Conservation (phyloP, 2,888 invertebrate genomes). For the Hypolimnas misippus region DNA sequence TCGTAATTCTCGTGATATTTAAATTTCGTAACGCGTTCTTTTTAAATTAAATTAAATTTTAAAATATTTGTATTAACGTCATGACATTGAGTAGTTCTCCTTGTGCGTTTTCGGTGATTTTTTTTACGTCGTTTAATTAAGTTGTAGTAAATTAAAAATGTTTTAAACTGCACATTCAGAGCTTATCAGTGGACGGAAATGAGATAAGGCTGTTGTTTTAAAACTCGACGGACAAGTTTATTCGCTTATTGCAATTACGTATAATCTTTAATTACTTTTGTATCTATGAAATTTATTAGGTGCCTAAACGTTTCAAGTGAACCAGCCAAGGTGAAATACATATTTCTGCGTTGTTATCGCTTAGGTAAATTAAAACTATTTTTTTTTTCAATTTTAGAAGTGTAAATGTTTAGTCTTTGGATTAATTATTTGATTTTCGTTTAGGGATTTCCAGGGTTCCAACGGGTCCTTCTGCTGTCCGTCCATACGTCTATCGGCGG, state of each 20-base stretch:
- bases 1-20: no score
- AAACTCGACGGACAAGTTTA: constrained; percentile 25
- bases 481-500: no score
- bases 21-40: no score
- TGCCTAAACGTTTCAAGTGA: constrained; percentile 6
- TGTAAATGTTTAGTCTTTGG: no score
- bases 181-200: constrained; percentile 13
- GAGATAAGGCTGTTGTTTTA: constrained; percentile 24
- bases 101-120: constrained; percentile 4
- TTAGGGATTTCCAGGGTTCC: no score
- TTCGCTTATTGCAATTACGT: constrained; percentile 24
- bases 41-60: not conserved
- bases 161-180: constrained; percentile 10
- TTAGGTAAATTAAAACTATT: not conserved
- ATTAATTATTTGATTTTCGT: no score
- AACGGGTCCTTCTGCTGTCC: no score
- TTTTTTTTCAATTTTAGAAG: no score
- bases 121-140: not conserved
- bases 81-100: constrained; percentile 8
- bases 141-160: constrained; percentile 11
- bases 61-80: not conserved
- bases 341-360: not conserved
- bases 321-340: not conserved
- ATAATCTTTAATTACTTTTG: constrained; percentile 23
- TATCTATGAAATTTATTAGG: constrained; percentile 27